Evolutionary conservation across 2,888 invertebrate species (phyloP), one percentile per base, ranked within the genome.

Genomic region (Dendrolimus pini): DNA sequence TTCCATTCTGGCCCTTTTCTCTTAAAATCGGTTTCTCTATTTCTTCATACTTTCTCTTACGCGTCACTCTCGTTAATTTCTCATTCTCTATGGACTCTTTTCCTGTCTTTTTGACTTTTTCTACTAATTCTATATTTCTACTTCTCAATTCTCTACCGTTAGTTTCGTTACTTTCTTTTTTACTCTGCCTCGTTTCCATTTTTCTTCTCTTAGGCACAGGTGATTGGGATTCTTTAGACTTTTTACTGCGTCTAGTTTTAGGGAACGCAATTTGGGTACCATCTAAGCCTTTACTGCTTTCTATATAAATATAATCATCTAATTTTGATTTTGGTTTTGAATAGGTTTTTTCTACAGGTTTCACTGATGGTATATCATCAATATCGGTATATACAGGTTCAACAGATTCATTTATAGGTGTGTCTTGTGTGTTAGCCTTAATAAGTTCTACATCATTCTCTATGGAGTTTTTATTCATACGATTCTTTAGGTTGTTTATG

Each of bases 41-140:
- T 41, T 89, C 88, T 9, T 87, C 86, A 57, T 78, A 72, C 13
- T 76, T 80, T 30, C 89, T 65, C 62, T 90, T 90, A 1, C 89
- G 69, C 0, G 87, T 88, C 6, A 65, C 73, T 56, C 82, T 69
- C 0, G 80, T 78, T 1, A 73, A 70, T 60, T 85, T 89, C 18
- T 89, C 87, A 55, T 90, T 90, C 60, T 90, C 89, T 56, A 89
- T 89, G 0, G 89, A 89, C 62, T 90, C 89, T 60, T 89, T 89
- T 55, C 85, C 69, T 10, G 70, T 76, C 58, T 77, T 77, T 2
- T 79, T 73, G 1, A 73, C 71, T 60, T 74, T 76, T 42, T 66
- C 68, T 2, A 64, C 64, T 12, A 66, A 60, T 60, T 71, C 62
- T 1, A 75, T 65, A 12, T 65, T 67, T 58, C 78, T 80, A 52